These are phyloP conservation scores for Zonitis immaculata DNA, from an alignment of 2,888 invertebrate genomes.

Conservation along the genomic window DNA sequence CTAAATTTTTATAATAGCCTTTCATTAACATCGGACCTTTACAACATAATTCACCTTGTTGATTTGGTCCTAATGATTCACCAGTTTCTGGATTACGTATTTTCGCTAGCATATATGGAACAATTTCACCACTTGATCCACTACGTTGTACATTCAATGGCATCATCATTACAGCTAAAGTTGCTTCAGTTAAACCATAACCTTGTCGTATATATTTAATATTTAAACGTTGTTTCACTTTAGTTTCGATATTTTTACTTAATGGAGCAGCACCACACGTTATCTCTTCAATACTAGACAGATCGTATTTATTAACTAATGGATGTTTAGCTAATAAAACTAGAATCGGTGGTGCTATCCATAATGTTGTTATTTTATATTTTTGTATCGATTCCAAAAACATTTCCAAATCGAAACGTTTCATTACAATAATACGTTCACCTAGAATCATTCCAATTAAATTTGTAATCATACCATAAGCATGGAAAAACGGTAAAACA, in stretches of 20 bases:
- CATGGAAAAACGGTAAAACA: conserved; percentile 22
- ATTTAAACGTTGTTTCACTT: conserved; percentile 51
- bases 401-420: conserved; percentile 41
- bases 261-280: conserved; percentile 76
- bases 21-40: conserved; percentile 58
- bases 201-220: conserved; percentile 60
- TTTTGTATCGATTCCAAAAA: conserved; percentile 66
- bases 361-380: conserved; percentile 60
- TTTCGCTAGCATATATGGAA: conserved; percentile 58
- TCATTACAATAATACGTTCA: conserved; percentile 17
- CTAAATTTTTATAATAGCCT: conserved; percentile 65
- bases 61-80: conserved; percentile 54
- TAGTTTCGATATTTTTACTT: conserved; percentile 60
- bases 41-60: conserved; percentile 75
- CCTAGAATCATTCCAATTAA: conserved; percentile 12
- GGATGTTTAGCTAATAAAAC: conserved; percentile 77
- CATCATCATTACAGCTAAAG: conserved; percentile 51
- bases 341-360: conserved; percentile 74
- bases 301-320: conserved; percentile 65
- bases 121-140: conserved; percentile 61
- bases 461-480: conserved; percentile 19
- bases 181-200: conserved; percentile 72
- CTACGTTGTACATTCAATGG: conserved; percentile 46
- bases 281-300: conserved; percentile 62
- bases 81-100: conserved; percentile 60